phyloP scores from a whole-genome alignment of 2,113 vertebrate species.

The Vidua macroura region DNA sequence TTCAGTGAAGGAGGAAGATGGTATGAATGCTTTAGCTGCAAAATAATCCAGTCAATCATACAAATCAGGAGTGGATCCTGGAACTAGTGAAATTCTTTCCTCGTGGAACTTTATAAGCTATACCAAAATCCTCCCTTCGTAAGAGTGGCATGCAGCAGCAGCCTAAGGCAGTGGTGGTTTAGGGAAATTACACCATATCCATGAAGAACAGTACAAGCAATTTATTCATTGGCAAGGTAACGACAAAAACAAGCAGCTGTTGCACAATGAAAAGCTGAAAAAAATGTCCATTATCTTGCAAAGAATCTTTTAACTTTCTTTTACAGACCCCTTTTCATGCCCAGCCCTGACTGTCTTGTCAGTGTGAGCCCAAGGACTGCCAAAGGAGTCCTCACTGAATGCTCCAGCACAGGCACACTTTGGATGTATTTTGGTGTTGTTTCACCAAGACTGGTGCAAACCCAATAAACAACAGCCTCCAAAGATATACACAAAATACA shows the following conservation, averaged over 20 bases:
- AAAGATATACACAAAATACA: neutral
- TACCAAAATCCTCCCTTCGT: neutral
- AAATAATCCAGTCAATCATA: neutral
- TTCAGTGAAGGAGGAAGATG: neutral
- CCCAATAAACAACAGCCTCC: neutral
- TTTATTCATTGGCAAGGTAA: neutral
- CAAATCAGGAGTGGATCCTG: neutral
- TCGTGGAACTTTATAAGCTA: neutral
- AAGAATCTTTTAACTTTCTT: neutral
- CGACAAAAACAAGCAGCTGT: neutral
- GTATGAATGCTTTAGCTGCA: neutral
- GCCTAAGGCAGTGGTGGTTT: neutral
- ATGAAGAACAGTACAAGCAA: neutral
- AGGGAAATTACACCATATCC: neutral
- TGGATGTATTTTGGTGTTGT: accelerated
- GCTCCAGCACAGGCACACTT: neutral
- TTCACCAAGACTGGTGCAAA: neutral
- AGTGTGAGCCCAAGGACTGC: neutral
- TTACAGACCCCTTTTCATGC: neutral
- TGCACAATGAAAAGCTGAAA: neutral
- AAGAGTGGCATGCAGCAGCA: neutral
- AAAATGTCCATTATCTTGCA: neutral
- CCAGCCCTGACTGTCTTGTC: neutral
- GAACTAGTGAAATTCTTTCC: neutral
- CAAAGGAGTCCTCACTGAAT: neutral